Evolutionary conservation across 1,140 invertebrate genomes (phyloP).

Genomic region (Thaumatotibia leucotreta): DNA sequence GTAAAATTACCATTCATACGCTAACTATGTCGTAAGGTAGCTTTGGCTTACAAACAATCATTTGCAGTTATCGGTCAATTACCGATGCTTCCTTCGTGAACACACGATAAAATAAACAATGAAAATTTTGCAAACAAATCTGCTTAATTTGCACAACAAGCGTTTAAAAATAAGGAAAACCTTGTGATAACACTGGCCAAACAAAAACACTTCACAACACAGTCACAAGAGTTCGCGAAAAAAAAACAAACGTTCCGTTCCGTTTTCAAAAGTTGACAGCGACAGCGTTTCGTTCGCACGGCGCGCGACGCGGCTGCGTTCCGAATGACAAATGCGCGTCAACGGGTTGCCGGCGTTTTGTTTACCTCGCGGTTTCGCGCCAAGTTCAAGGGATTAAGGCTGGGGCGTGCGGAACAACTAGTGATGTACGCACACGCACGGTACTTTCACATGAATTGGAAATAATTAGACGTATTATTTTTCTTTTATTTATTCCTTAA

Average conservation of each 20-base stretch:
- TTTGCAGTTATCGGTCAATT: conserved; percentile 36
- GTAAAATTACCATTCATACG: neutral
- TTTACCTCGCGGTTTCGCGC: conserved; percentile 60
- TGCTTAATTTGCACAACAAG: conserved; percentile 24
- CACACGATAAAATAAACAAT: conserved; percentile 23
- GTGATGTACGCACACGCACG: conserved; percentile 27
- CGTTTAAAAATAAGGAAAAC: conserved; percentile 18
- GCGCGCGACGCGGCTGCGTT: conserved; percentile 48
- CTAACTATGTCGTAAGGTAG: conserved; percentile 4
- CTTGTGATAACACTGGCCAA: conserved; percentile 20
- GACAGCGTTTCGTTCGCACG: conserved; percentile 20
- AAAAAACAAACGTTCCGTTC: conserved; percentile 22
- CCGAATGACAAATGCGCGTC: conserved; percentile 69
- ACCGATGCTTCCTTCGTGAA: conserved; percentile 40
- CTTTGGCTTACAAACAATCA: conserved; percentile 23
- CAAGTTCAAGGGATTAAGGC: conserved; percentile 69
- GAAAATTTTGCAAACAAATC: conserved; percentile 30
- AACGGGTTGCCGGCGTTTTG: conserved; percentile 58
- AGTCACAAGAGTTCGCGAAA: conserved; percentile 18
- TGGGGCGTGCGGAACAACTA: conserved; percentile 27
- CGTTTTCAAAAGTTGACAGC: conserved; percentile 21
- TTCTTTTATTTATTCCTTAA: too few relatives aligned
- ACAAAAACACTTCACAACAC: conserved; percentile 9
- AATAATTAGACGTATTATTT: too few relatives aligned
- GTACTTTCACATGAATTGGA: too few relatives aligned